Conservation (phyloP, 1,140 invertebrate species). For the Fopius arisanus region DNA sequence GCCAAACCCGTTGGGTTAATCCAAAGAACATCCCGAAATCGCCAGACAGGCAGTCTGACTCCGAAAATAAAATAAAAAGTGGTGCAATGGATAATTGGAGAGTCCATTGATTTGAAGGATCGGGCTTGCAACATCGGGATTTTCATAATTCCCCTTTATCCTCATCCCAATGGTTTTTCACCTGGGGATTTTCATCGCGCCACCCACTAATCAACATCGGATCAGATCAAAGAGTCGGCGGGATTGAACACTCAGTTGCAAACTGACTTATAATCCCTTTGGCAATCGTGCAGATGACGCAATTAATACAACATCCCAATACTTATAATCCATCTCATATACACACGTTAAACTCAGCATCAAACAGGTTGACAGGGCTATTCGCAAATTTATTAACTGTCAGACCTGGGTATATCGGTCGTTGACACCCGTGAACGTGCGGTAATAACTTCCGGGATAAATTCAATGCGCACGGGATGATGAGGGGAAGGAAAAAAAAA, state of each 20-base stretch:
- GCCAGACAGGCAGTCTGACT: too few species aligned
- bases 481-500: neutral
- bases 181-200: neutral
- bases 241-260: neutral
- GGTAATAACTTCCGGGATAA: neutral
- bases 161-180: neutral
- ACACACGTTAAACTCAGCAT: neutral
- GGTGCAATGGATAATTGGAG: neutral
- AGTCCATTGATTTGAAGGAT: conserved; percentile 8
- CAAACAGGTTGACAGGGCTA: neutral
- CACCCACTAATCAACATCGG: neutral
- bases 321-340: neutral
- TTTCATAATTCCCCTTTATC: neutral
- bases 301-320: neutral
- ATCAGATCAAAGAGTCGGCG: neutral
- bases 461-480: neutral
- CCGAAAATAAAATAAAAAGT: too few species aligned
- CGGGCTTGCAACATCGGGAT: neutral
- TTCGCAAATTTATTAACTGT: neutral
- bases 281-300: neutral
- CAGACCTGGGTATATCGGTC: neutral
- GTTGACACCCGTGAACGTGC: neutral
- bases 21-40: too few species aligned
- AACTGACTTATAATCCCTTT: neutral
- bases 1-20: too few species aligned